Conservation (phyloP, 2,888 invertebrate species). For the Drosophila mayaguana region DNA sequence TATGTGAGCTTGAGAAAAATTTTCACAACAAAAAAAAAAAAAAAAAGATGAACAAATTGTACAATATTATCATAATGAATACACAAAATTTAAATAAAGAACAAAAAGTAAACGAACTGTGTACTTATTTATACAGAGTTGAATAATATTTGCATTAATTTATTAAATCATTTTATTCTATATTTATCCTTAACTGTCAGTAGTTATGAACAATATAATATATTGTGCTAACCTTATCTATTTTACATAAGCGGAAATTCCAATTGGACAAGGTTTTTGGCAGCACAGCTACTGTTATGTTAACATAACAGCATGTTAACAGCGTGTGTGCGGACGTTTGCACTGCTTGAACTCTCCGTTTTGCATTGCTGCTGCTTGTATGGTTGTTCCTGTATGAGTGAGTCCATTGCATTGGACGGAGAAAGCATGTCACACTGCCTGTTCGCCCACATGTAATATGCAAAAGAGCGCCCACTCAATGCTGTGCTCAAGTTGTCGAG, state of each 20-base stretch:
- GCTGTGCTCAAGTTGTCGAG: not conserved
- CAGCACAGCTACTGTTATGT: conserved; percentile 32
- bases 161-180: conserved; percentile 2
- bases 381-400: not conserved
- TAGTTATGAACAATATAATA: not conserved
- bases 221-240: not conserved
- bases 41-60: conserved; percentile 65
- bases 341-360: not conserved
- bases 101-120: conserved; percentile 62
- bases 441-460: conserved; percentile 37
- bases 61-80: conserved; percentile 78
- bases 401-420: conserved; percentile 3
- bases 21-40: conserved; percentile 53
- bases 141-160: conserved; percentile 4
- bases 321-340: not conserved
- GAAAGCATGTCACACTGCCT: conserved; percentile 26
- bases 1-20: conserved; percentile 65
- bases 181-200: not conserved
- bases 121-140: conserved; percentile 1
- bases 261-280: not conserved
- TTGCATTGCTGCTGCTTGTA: conserved; percentile 13
- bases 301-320: conserved; percentile 21
- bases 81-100: conserved; percentile 80
- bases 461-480: conserved; percentile 22
- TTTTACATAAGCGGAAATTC: conserved; percentile 13